Evolutionary conservation across 2,113 vertebrate genomes (phyloP).

Genomic region (Erythrolamprus reginae): DNA sequence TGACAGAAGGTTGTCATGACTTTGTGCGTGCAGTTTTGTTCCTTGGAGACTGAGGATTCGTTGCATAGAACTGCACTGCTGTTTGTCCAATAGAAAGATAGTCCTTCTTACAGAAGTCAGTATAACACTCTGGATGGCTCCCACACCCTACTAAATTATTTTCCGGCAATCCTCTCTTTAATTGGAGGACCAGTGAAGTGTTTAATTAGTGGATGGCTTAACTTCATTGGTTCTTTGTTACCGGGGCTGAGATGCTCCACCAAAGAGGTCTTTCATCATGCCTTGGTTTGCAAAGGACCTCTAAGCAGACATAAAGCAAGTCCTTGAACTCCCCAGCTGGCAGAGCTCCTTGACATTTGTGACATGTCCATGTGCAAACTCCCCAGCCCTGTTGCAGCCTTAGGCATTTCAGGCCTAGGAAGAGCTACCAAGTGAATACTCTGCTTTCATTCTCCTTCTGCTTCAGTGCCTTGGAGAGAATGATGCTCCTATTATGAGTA

Average conservation of each 20-base stretch:
- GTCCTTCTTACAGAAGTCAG: not conserved
- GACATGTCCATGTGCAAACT: not conserved
- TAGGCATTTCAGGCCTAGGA: not conserved
- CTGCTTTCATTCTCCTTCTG: not conserved
- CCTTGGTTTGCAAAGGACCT: not conserved
- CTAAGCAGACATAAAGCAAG: not conserved
- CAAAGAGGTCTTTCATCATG: not conserved
- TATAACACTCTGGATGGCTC: not conserved
- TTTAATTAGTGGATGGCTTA: not conserved
- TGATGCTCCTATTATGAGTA: not conserved
- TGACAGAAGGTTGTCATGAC: not conserved
- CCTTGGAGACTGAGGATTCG: not conserved
- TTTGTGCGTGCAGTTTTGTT: not conserved
- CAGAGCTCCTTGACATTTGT: not conserved
- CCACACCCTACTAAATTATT: not conserved
- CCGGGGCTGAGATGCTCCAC: not conserved
- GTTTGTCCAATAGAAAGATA: not conserved
- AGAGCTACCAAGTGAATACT: not conserved
- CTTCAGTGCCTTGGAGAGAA: not conserved
- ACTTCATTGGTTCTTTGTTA: not conserved
- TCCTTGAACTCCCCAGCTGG: not conserved
- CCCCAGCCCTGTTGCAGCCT: not conserved
- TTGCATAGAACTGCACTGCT: not conserved
- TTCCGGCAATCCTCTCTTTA: not conserved
- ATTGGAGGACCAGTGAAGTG: not conserved